Conservation (phyloP, 2,888 invertebrate genomes). For the Alsophila aescularia region DNA sequence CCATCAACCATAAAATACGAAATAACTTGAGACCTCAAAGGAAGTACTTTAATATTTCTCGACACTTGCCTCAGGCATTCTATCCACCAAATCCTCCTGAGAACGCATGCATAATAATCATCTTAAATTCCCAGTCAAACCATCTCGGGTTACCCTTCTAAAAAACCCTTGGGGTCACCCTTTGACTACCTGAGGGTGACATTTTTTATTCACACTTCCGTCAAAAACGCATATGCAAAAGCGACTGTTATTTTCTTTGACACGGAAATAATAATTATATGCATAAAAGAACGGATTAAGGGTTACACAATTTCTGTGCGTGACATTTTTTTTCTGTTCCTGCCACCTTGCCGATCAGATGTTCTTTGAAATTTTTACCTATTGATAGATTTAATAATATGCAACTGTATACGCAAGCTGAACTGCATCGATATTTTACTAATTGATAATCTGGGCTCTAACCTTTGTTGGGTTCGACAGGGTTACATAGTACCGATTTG, state of each 20-base stretch:
- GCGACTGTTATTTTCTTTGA: constrained; percentile 82
- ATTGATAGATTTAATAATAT: constrained; percentile 72
- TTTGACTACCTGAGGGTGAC: constrained; percentile 78
- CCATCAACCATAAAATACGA: constrained; percentile 51
- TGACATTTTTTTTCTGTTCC: constrained; percentile 74
- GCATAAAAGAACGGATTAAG: constrained; percentile 82
- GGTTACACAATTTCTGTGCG: constrained; percentile 66
- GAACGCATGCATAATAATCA: constrained; percentile 81
- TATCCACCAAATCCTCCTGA: constrained; percentile 75
- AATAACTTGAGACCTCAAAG: constrained; percentile 58
- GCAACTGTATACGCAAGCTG: constrained; percentile 70
- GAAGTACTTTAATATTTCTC: constrained; percentile 59
- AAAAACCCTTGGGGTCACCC: constrained; percentile 74
- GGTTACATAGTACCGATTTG: constrained; percentile 43
- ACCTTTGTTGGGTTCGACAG: constrained; percentile 47
- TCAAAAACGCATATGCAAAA: constrained; percentile 81
- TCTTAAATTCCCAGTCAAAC: constrained; percentile 66
- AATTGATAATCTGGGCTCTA: constrained; percentile 62
- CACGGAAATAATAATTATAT: constrained; percentile 85
- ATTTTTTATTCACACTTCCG: constrained; percentile 84
- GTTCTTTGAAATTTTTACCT: constrained; percentile 61
- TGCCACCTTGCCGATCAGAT: constrained; percentile 80
- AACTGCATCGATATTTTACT: constrained; percentile 56
- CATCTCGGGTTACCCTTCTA: constrained; percentile 73
- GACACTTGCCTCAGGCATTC: constrained; percentile 69